Evolutionary conservation across 2,888 invertebrate species (phyloP), one percentile per base, ranked within the genome.

Genomic region (Oxycera nigricornis): DNA sequence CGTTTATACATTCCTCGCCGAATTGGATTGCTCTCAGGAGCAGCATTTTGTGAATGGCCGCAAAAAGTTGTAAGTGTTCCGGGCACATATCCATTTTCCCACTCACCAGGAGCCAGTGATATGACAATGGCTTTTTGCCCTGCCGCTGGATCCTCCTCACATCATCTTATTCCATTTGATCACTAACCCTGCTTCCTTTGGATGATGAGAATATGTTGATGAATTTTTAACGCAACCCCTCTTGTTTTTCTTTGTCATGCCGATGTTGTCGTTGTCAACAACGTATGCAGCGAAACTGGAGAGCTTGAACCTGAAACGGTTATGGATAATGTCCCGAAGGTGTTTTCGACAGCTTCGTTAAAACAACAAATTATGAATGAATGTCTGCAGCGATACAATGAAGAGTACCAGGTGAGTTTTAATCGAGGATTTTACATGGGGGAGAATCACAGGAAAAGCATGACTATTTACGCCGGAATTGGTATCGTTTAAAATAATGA

Each of bases 1-100:
- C 41, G 87, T 91, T 82, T 91, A 90, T 83, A 81, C 80, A 22
- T 89, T 87, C 77, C 80, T 91, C 50, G 90, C 91, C 0, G 78
- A 79, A 0, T 85, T 91, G 24, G 90, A 91, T 78, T 80, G 80
- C 55, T 78, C 77, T 2, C 72, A 70, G 35, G 78, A 79, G 75
- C 79, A 79, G 50, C 70, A 75, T 31, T 79, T 79, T 65, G 76
- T 78, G 20, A 78, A 79, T 74, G 79, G 80, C 20, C 77, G 77
- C 26, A 77, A 78, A 75, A 74, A 78, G 11, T 72, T 80, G 81
- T 81, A 77, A 79, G 79, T 46, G n/a, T n/a, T n/a, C n/a, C n/a
- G n/a, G n/a, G n/a, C n/a, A n/a, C n/a, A n/a, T n/a, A n/a, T n/a
- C n/a, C n/a, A 77, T 70, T 14, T 61, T 26, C 11, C 3, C 41